Evolutionary conservation across 2,113 vertebrate genomes (phyloP), one percentile per base, ranked within the genome.

Genomic region (Budorcas taxicolor): DNA sequence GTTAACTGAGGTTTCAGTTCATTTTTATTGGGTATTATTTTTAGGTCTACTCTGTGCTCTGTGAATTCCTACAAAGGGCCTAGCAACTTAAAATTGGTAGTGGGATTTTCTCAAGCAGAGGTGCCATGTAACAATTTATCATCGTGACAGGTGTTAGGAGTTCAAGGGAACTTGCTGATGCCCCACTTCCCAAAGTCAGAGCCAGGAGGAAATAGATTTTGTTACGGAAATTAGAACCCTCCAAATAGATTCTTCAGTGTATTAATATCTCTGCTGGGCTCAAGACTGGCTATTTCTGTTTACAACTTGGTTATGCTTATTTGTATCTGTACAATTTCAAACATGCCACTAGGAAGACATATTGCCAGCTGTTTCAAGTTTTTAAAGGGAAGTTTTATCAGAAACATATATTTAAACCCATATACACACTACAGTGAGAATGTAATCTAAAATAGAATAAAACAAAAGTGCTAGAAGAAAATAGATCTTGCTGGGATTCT

Each of bases 281-380:
- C 74, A 91, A 95, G 80, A 95, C 33, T 87, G 55, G 45, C 84
- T 93, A 64, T 94, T 97, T 96, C 94, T 97, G 45, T 97, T 93
- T 97, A 96, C 78, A 84, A 78, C 31, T 87, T 85, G 15, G 25
- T 96, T 96, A 87, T 95, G 71, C 96, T 92, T 95, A 96, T 96
- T 97, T 94, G 50, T 80, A 88, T 96, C 96, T 82, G 45, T 95
- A 91, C 90, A 95, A 67, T 97, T 95, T 94, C 94, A 94, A 94
- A 83, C 40, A 74, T 43, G 31, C 36, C 78, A 81, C 50, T 36
- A 60, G 25, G 14, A 96, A 97, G 85, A 97, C 71, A 83, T 36
- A 95, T 74, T 96, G 76, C 50, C 97, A 97, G 87, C 64, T 94
- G 71, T 95, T 95, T 74, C 91, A 47, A 90, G 27, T 91, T 96